Base-by-base conservation (phyloP, 1,140 invertebrate species). In the Pantala flavescens region DNA sequence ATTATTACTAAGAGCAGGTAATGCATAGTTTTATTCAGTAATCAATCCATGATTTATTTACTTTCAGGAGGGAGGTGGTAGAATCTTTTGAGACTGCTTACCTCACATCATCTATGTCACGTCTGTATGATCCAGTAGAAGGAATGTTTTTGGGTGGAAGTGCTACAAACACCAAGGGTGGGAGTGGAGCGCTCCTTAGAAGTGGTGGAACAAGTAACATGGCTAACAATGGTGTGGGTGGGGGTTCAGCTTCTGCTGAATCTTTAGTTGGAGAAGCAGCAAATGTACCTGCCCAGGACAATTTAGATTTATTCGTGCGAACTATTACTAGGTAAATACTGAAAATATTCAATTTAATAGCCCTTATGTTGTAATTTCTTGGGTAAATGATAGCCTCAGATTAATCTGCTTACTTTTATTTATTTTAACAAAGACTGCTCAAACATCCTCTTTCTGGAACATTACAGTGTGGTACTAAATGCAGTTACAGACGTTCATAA, bases 51-150 rank as follows among this genome's bases (percentile, higher is more conserved):
- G n/a, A n/a, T n/a, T n/a, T n/a, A n/a, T n/a, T n/a, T n/a, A n/a
- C 71, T 28, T 2, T 70, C 71, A 74, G 76, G 23, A 78, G 85
- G 23, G 79, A 82, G 11, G 83, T 83, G 9, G 78, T 89, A 19
- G 85, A 86, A 21, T 86, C 88, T 76, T 94, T 95, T 86, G 94
- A 97, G 84, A 95, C 91, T 80, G 90, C 93, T 0, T 97, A 95
- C 81, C 83, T 97, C 70, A 93, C 92, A 0, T 89, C 90, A 78
- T 96, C 93, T 0, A 85, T 96, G 73, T 93, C 91, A 14, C 86
- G 91, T 71, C 84, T 97, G 0, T 87, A 95, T 77, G 93, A 96
- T 82, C 90, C 93, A 23, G 92, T 95, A 10, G 90, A 95, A 80
- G 87, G 90, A 71, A 94, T 95, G 87, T 96, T 93, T 82, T 84